Percentiles rank a stretch among this genome's conserved stretches.
Conservation (phyloP, 1,140 invertebrate genomes). For the Conus betulinus region DNA sequence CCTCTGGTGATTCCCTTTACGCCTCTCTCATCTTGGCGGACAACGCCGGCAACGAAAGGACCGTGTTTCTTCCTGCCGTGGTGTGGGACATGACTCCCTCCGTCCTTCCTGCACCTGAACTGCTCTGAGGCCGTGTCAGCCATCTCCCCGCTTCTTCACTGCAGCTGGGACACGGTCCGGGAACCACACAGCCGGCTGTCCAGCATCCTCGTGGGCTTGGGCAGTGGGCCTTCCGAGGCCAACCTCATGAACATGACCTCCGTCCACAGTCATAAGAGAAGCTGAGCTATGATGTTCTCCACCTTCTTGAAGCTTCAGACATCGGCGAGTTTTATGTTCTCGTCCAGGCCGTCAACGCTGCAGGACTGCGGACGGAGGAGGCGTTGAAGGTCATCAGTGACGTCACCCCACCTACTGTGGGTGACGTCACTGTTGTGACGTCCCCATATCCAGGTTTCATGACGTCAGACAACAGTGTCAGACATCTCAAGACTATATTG, state of each 20-base stretch:
- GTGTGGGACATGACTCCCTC: conserved; percentile 2
- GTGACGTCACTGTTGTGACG: background rate
- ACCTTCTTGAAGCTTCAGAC: background rate
- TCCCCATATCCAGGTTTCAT: background rate
- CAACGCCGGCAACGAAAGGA: conserved; percentile 20
- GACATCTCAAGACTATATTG: conserved; percentile 3
- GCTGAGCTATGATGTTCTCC: background rate
- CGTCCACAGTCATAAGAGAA: background rate
- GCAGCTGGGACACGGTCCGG: background rate
- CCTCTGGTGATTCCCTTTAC: conserved; percentile 5
- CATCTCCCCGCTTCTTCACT: conserved; percentile 5
- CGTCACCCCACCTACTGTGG: background rate
- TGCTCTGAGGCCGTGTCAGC: conserved; percentile 16
- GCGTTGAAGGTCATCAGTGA: background rate
- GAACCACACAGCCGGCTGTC: conserved; percentile 13
- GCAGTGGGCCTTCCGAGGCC: background rate
- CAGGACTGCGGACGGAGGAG: background rate
- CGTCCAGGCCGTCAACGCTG: background rate
- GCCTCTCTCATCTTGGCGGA: background rate
- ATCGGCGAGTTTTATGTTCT: background rate
- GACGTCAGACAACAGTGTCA: conserved; percentile 14
- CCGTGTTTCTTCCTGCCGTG: background rate
- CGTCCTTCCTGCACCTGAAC: background rate
- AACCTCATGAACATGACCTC: conserved; percentile 25
- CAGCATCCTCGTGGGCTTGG: conserved; percentile 9